A percentile compares a stretch with the other conserved stretches of the same genome.
Evolutionary conservation across 2,113 vertebrate genomes (phyloP).

Genomic region (Dermatemys mawii): DNA sequence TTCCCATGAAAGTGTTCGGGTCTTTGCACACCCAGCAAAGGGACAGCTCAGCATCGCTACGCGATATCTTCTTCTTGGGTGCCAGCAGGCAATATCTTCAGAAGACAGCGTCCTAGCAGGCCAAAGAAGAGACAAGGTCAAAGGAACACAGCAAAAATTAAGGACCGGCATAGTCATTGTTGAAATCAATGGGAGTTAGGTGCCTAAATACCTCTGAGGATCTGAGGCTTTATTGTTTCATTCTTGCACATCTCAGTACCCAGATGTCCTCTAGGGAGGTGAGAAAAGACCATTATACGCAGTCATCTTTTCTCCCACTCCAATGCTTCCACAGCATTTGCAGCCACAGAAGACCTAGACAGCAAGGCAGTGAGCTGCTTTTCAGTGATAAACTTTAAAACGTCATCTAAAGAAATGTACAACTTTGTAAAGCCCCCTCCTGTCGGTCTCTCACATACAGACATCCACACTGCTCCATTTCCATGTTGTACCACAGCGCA

Average conservation of each 20-base stretch:
- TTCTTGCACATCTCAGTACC: neutral
- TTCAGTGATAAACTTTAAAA: neutral
- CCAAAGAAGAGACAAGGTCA: neutral
- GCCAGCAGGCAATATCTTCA: neutral
- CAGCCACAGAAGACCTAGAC: neutral
- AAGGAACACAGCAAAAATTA: neutral
- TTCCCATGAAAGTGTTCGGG: neutral
- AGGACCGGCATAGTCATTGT: neutral
- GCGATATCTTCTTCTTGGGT: neutral
- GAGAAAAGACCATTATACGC: rapidly evolving
- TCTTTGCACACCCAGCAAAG: neutral
- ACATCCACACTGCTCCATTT: neutral
- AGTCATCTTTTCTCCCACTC: rapidly evolving
- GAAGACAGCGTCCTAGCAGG: neutral
- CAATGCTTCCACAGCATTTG: neutral
- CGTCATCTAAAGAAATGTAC: neutral
- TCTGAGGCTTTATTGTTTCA: neutral
- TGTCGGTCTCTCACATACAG: neutral
- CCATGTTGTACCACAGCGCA: neutral
- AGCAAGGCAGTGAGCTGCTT: neutral
- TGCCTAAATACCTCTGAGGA: neutral
- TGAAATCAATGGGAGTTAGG: neutral
- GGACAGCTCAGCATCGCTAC: neutral
- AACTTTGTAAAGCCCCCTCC: neutral
- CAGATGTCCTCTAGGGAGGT: neutral